Evolutionary conservation across 1,140 invertebrate species (phyloP).

Genomic region (Drosophila bocki): DNA sequence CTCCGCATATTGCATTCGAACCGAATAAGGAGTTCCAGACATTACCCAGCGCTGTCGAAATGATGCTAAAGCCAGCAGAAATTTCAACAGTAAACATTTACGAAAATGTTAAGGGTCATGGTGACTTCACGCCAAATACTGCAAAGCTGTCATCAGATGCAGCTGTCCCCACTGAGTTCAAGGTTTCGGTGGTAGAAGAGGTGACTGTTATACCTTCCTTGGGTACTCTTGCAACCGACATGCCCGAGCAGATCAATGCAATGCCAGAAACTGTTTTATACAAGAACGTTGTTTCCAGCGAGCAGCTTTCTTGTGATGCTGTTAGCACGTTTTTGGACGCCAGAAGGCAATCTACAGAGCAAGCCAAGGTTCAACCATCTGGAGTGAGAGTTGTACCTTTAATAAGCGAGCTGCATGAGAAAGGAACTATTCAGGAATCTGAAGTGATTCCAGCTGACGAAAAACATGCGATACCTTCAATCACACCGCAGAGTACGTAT

Average conservation of each 20-base stretch:
- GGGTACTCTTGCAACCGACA: conserved; percentile 66
- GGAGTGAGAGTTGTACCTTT: conserved; percentile 34
- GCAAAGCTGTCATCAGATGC: conserved; percentile 15
- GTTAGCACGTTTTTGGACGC: conserved; percentile 60
- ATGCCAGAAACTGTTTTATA: conserved; percentile 26
- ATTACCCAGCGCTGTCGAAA: conserved; percentile 17
- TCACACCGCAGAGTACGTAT: conserved; percentile 56
- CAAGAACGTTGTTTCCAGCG: conserved; percentile 71
- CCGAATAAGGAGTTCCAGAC: not conserved
- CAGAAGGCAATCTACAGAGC: conserved; percentile 53
- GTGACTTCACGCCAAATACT: conserved; percentile 59
- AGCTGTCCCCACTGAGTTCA: conserved; percentile 29
- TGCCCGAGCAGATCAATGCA: conserved; percentile 21
- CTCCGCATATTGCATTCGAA: conserved; percentile 12
- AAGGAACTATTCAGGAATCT: conserved; percentile 37
- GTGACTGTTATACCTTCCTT: conserved; percentile 86
- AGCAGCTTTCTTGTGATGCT: conserved; percentile 62
- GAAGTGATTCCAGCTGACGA: conserved; percentile 4
- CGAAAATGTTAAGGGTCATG: conserved; percentile 63
- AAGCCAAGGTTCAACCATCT: conserved; percentile 11
- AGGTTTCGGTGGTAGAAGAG: conserved; percentile 88
- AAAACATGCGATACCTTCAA: conserved; percentile 32
- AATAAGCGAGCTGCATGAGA: conserved; percentile 41
- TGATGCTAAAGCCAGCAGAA: conserved; percentile 25
- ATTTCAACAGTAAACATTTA: conserved; percentile 56